Evolutionary conservation across 2,113 vertebrate genomes (phyloP), one percentile per base, ranked within the genome.

Genomic region (Amblyopsis rosae): DNA sequence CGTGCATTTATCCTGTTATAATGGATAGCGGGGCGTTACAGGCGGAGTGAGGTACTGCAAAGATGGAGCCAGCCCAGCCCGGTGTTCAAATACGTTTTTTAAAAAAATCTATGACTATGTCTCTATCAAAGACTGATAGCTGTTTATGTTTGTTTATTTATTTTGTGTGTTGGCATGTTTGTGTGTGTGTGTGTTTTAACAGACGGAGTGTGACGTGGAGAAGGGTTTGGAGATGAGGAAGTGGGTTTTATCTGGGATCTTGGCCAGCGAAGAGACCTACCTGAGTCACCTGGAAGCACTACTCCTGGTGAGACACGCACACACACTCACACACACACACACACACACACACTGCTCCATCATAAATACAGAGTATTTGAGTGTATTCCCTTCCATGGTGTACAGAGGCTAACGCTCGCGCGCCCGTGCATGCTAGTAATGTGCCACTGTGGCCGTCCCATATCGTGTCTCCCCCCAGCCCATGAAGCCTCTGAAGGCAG

Each of bases 171-270:
- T 19, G 19, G 19, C 19, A 1, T 19, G 19, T 19, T 1, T 19
- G 19, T 19, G 19, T 19, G 19, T 77, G 33, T 81, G 57, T 82
- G 72, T 78, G 16, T 75, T 32, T 3, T 57, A 75, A 0, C 87
- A 99, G 97, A 94, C 91, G 64, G 98, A 99, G 69, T 93, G 95
- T 87, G 97, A 99, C 87, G 80, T 96, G 91, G 98, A 99, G 79
- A 99, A 99, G 65, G 98, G 96, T 57, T 77, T 98, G 90, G 97
- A 99, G 91, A 99, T 98, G 96, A 95, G 98, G 80, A 98, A 98
- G 83, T 97, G 96, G 95, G 98, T 99, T 74, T 89, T 99, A 49
- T 99, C 98, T 68, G 98, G 95, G 73, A 99, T 99, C 87, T 89
- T 99, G 83, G 95, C 95, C 80, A 97, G 95, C 2, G 98, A 99